These are phyloP conservation scores for Xestia ashworthii DNA, from an alignment of 2,888 invertebrate genomes.

Conservation along the genomic window DNA sequence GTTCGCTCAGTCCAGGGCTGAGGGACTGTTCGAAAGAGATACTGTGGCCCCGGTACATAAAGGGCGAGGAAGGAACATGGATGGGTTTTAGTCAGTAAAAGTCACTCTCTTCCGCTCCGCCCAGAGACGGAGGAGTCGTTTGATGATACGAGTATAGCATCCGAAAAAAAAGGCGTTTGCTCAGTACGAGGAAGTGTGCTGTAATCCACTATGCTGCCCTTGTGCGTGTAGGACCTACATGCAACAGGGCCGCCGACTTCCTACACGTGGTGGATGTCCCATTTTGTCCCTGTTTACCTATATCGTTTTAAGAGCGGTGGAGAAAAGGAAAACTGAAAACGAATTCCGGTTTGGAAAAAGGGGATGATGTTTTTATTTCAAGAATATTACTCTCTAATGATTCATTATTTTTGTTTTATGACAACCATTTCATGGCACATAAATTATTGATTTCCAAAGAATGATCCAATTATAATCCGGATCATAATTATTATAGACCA, in stretches of 20 bases:
- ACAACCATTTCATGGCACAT: neutral
- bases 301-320: neutral
- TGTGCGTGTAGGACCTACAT: too few relatives aligned
- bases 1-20: too few relatives aligned
- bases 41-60: too few relatives aligned
- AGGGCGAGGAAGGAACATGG: too few relatives aligned
- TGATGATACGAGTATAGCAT: too few relatives aligned
- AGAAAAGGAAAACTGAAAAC: neutral
- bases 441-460: neutral
- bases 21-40: too few relatives aligned
- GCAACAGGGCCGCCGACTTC: too few relatives aligned
- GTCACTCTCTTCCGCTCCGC: too few relatives aligned
- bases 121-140: too few relatives aligned
- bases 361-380: neutral
- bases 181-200: neutral
- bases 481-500: neutral
- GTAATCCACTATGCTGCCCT: neutral
- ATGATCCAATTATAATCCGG: neutral
- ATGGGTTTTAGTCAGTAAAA: too few relatives aligned
- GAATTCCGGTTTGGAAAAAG: neutral
- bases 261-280: too few relatives aligned
- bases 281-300: neutral
- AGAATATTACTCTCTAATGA: neutral
- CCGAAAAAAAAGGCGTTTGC: neutral
- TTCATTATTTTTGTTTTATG: neutral